A percentile compares a stretch with the other conserved stretches of the same genome.
Conservation (phyloP, 2,888 invertebrate genomes). For the Patella ulyssiponensis region DNA sequence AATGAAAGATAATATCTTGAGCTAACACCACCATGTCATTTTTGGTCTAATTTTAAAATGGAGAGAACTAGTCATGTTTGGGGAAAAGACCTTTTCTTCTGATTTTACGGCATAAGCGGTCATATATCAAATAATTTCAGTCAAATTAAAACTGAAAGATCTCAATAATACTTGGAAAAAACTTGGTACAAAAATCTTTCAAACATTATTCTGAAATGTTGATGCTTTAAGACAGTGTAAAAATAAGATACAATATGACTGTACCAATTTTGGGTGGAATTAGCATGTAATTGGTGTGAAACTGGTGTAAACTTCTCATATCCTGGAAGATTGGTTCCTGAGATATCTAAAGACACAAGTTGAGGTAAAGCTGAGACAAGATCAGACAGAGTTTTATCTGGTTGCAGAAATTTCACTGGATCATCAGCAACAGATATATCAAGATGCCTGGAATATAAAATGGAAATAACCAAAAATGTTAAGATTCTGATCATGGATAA, state of each 20-base stretch:
- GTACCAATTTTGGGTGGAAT: constrained; percentile 16
- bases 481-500: no score
- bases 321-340: constrained; percentile 95
- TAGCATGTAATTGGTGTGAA: constrained; percentile 41
- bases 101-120: no score
- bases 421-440: constrained; percentile 82
- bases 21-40: no score
- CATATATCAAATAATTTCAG: no score
- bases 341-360: constrained; percentile 90
- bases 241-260: neutral
- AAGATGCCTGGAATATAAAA: constrained; percentile 75
- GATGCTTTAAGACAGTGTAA: neutral
- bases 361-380: constrained; percentile 83
- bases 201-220: no score
- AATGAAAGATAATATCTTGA: no score
- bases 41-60: no score
- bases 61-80: no score
- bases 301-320: constrained; percentile 57
- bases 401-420: constrained; percentile 82
- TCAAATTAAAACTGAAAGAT: no score
- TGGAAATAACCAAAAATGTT: neutral
- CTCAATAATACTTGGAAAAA: no score
- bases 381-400: constrained; percentile 80
- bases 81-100: no score
- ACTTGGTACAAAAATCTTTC: no score